phyloP scores from a whole-genome alignment of 2,113 vertebrate genomes.

The Oenanthe melanoleuca region DNA sequence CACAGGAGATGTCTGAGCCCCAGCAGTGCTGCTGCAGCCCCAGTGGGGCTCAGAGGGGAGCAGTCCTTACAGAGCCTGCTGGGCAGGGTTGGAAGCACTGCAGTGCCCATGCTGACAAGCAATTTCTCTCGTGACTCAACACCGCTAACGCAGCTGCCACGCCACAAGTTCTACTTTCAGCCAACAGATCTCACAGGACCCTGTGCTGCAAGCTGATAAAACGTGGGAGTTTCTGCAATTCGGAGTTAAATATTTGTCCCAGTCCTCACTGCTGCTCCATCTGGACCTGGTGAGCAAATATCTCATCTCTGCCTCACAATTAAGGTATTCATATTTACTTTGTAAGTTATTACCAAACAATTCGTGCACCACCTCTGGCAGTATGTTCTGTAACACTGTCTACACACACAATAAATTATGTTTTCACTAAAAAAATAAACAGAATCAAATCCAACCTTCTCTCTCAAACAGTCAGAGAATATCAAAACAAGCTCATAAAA shows the following conservation, averaged over 20 bases:
- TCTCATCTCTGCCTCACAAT: not conserved
- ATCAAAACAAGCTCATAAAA: not conserved
- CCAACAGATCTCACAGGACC: not conserved
- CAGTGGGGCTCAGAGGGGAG: not conserved
- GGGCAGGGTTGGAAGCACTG: not conserved
- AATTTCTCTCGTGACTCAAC: not conserved
- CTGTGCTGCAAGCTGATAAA: fast-evolving
- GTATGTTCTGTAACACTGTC: not conserved
- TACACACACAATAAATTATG: not conserved
- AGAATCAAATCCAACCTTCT: not conserved
- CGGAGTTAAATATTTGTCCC: not conserved
- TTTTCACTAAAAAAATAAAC: not conserved
- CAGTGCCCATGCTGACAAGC: not conserved
- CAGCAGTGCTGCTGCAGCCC: not conserved
- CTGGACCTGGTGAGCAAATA: not conserved
- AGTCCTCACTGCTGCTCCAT: not conserved
- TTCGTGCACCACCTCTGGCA: not conserved
- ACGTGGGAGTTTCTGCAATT: not conserved
- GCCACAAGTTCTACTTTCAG: not conserved
- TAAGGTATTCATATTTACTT: not conserved
- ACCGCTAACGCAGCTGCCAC: not conserved
- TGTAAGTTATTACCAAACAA: not conserved
- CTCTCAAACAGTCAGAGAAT: not conserved
- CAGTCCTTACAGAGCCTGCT: not conserved
- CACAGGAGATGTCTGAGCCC: fast-evolving